Evolutionary conservation across 2,797 vertebrate species (phyloP), one percentile per base, ranked within the genome.

Genomic region (Calcarius lapponicus): DNA sequence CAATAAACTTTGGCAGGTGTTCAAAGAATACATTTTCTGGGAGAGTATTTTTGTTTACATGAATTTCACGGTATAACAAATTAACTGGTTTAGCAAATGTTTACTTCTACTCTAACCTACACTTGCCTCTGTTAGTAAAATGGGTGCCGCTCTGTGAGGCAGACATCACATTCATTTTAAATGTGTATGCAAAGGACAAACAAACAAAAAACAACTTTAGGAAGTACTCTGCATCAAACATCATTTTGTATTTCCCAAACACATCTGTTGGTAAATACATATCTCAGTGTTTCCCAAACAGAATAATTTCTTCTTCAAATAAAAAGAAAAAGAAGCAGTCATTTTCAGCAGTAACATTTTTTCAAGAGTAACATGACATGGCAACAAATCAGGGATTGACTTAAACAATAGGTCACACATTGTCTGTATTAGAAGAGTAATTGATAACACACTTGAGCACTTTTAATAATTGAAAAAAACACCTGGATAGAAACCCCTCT

Each of bases 21-120:
- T 86, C 91, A 91, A 81, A 90, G 62, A 67, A 90, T 94, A 56
- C 43, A 34, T 93, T 93, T 87, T 86, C 79, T 28, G 45, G 61
- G 42, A 84, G 48, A 58, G 24, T 85, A 10, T 94, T 92, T 94
- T 89, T 85, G 88, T 93, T 94, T 88, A 71, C 53, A 3, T 71
- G 32, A 36, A 65, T 91, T 69, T 71, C 11, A 15, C 2, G 14
- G 22, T 45, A 9, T 79, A 60, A 40, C 57, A 65, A 89, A 80
- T 51, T 56, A 47, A 61, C 31, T 25, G 57, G 28, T 62, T 92
- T 86, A 70, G 47, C 51, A 64, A 90, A 84, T 2, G 2, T 51
- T 81, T 73, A 31, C 18, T 28, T 80, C 58, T 60, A 0, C 18
- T 62, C 57, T 91, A 57, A 87, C 61, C 34, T 61, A 12, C 19